Conservation (phyloP, 2,888 invertebrate genomes). For the Petrolisthes manimaculis region DNA sequence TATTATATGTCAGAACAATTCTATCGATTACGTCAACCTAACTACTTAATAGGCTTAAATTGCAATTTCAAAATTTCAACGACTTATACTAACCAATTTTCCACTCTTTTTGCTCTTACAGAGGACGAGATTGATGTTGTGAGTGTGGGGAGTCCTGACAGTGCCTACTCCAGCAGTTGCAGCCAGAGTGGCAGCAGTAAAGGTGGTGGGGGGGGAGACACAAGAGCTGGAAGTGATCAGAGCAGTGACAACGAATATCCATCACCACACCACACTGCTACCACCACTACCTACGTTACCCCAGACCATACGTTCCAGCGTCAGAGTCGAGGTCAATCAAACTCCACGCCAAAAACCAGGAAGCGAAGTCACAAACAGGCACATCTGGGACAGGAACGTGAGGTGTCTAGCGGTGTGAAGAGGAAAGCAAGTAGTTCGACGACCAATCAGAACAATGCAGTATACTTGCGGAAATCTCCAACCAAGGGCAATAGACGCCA, state of each 20-base stretch:
- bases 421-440: background rate
- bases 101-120: conserved; percentile 1
- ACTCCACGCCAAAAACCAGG: background rate
- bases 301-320: background rate
- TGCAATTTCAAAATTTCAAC: background rate
- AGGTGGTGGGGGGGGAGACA: background rate
- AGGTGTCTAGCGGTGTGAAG: background rate
- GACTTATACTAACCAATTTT: background rate
- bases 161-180: conserved; percentile 30
- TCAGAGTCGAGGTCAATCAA: background rate
- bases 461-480: background rate
- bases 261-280: background rate
- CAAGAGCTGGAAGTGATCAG: background rate
- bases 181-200: conserved; percentile 10
- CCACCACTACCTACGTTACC: background rate
- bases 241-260: background rate
- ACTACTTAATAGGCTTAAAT: background rate
- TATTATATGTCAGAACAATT: no score
- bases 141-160: conserved; percentile 42
- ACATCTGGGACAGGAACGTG: background rate
- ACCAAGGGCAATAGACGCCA: background rate
- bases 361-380: background rate
- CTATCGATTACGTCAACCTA: no score
- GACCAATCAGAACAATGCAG: background rate
- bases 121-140: conserved; percentile 60